Evolutionary conservation across 2,797 vertebrate genomes (phyloP), one percentile per base, ranked within the genome.

Genomic region (Syngnathus acus): DNA sequence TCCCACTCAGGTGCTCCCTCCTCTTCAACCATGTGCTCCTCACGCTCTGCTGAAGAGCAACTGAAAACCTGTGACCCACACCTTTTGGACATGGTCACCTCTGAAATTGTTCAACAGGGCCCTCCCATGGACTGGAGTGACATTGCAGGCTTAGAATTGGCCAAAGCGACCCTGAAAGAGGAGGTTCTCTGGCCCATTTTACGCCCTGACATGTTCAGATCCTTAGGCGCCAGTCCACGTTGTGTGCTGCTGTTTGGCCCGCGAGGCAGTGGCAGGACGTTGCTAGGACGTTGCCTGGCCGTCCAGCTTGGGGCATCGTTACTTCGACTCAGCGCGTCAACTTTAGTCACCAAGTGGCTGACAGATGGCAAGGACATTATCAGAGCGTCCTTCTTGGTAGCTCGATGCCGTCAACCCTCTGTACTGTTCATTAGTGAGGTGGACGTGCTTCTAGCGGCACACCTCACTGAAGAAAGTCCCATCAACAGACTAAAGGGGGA

Each of bases 121-220:
- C 95, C 94, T 70, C 96, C 95, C 0, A 93, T 98, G 81, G 97
- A 99, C 88, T 99, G 97, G 97, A 94, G 82, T 39, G 97, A 99
- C 89, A 96, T 99, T 62, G 97, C 95, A 64, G 97, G 97, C 68
- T 93, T 99, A 62, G 97, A 99, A 82, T 85, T 96, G 82, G 93
- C 95, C 74, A 99, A 99, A 86, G 95, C 93, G 3, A 92, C 94
- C 74, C 92, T 98, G 79, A 98, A 98, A 84, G 97, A 99, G 88
- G 96, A 99, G 87, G 93, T 99, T 68, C 90, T 99, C 77, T 99
- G 97, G 97, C 97, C 97, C 70, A 93, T 98, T 74, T 89, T 99
- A 78, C 93, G 96, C 79, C 96, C 96, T 57, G 97, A 99, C 79
- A 94, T 97, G 73, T 99, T 98, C 85, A 96, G 91, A 71, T 94